These are phyloP conservation scores for Odontocolon sp. DNA, from an alignment of 2,888 invertebrate genomes.

Conservation along the genomic window DNA sequence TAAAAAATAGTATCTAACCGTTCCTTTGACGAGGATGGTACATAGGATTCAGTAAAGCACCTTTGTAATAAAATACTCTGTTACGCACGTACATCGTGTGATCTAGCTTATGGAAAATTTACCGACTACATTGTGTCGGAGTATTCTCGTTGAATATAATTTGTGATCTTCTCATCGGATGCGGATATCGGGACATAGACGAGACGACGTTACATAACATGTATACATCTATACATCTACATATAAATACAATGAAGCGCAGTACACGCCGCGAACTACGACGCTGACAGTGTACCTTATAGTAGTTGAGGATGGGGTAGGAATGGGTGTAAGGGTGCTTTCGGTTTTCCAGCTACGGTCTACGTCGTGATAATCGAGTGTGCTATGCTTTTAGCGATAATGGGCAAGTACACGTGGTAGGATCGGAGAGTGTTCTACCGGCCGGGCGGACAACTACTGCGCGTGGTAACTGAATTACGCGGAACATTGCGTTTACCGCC, in stretches of 20 bases:
- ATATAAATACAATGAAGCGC: not conserved
- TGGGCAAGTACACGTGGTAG: constrained; percentile 79
- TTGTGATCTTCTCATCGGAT: not conserved
- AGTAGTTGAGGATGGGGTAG: constrained; percentile 12
- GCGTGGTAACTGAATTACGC: constrained; percentile 78
- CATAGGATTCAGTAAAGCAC: not conserved
- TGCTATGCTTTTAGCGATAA: constrained; percentile 80
- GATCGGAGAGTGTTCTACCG: constrained; percentile 61
- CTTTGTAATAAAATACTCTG: constrained; percentile 47
- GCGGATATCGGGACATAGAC: constrained; percentile 5
- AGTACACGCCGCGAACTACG: not conserved
- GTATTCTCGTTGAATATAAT: constrained; percentile 18
- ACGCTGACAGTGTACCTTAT: constrained; percentile 6
- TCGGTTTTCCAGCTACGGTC: constrained; percentile 76
- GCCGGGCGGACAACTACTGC: constrained; percentile 65
- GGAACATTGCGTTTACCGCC: constrained; percentile 78
- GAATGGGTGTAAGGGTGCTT: constrained; percentile 68
- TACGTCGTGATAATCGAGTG: constrained; percentile 79
- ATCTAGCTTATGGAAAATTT: not conserved
- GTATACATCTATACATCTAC: not conserved
- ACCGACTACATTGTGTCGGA: not conserved
- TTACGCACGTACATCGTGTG: constrained; percentile 33
- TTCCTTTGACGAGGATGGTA: constrained; percentile 48
- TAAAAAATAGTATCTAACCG: no score
- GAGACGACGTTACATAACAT: not conserved